Base-by-base conservation (phyloP, 2,797 vertebrate species). In the Spinus olivaceus region DNA sequence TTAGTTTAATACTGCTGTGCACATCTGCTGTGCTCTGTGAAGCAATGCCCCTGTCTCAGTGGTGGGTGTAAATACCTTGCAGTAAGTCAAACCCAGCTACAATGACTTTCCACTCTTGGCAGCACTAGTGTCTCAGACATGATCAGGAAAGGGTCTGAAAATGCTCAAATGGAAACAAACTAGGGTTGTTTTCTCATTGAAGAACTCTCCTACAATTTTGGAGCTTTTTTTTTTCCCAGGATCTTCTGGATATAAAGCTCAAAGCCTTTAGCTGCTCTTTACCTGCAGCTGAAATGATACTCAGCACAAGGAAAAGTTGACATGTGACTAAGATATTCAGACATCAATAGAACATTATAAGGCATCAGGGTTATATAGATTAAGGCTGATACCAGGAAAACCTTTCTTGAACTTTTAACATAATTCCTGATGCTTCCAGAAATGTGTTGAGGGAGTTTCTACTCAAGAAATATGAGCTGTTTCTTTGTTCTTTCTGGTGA, bases 1-100 rank as follows among this genome's bases (percentile, higher is more conserved):
- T 96, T 57, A 72, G 39, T 69, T 95, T 57, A 82, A 73, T 67
- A 49, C 14, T 74, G 49, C 64, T 90, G 11, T 25, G 60, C n/a
- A n/a, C 0, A 3, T 70, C 28, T 69, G 30, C 65, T 81, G n/a
- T 53, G 46, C 53, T 85, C 72, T 86, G 60, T 79, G 73, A 86
- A 77, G 53, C 71, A 54, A 4, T 44, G 54, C 39, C 51, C 35
- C 90, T 88, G 39, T 64, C 67, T 88, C 46, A 54, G 80, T 60
- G 50, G 14, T 51, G 19, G 37, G 25, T 82, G 25, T 57, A 78
- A 86, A 74, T 37, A 47, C 42, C 39, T 82, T n/a, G 14, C 1
- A 76, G n/a, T 33, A 53, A 80, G 39, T 57, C 57, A 66, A 94
- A 74, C 35, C 14, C 64, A 72, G 64, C 44, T 54, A 32, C 69